Percentiles rank a stretch among this genome's conserved stretches.
These are phyloP conservation scores for Hirundo rustica DNA, from an alignment of 2,797 vertebrate genomes.

Conservation along the genomic window DNA sequence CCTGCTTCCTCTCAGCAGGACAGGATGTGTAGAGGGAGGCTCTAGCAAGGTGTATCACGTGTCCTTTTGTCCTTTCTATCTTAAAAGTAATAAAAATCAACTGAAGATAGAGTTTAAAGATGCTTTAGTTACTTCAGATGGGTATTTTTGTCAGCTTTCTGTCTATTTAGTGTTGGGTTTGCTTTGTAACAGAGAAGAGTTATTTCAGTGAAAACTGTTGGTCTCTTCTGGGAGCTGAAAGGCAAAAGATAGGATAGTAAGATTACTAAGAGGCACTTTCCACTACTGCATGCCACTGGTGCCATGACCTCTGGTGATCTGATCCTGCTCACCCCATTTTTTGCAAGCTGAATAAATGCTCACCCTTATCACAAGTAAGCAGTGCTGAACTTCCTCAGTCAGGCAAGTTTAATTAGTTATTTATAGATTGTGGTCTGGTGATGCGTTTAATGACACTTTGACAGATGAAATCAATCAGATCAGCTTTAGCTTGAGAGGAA, in stretches of 20 bases:
- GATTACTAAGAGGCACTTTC: background rate
- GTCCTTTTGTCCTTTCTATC: background rate
- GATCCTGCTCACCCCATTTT: background rate
- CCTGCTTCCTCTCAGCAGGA: background rate
- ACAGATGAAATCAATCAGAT: background rate
- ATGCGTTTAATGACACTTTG: background rate
- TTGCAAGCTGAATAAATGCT: background rate
- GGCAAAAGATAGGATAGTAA: background rate
- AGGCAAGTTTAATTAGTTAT: background rate
- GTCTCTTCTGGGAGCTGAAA: background rate
- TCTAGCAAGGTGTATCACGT: background rate
- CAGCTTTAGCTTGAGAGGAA: background rate
- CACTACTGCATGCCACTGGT: fast-evolving
- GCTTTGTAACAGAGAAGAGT: background rate
- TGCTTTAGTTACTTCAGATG: background rate
- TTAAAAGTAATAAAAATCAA: background rate
- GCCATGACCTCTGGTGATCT: background rate
- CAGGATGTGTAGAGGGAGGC: background rate
- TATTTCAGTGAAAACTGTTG: background rate
- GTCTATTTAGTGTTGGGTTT: background rate
- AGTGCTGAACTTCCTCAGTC: background rate
- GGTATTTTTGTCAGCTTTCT: background rate
- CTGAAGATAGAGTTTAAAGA: background rate
- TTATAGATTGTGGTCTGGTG: background rate
- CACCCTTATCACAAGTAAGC: background rate